Base-by-base conservation (phyloP, 2,888 invertebrate species). In the Hirtodrosophila duncani region DNA sequence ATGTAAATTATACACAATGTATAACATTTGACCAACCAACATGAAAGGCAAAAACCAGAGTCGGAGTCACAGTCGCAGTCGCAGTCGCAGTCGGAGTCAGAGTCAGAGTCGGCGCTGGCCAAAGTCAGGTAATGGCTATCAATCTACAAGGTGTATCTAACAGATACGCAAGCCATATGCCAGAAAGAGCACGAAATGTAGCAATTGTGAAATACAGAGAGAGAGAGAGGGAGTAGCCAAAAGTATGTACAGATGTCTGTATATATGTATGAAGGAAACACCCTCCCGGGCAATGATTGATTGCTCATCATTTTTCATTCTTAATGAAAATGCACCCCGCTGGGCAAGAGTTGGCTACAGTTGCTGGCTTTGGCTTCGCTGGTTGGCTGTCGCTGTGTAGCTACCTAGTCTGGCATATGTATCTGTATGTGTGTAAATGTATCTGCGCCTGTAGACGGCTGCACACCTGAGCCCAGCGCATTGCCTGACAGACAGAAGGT, bases 321-420 rank as follows among this genome's bases (percentile, higher is more conserved):
- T 87, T 87, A 87, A 87, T 87, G 86, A 87, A 87, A 87, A 86
- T 87, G 86, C 86, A 85, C 87, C 86, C 87, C 82, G 87, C 87
- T 86, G 86, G n/a, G 82, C 82, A 68, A 68, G 70, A 72, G 83
- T 64, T 81, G 70, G 68, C 58, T 56, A 26, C 17, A 26, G 27
- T 39, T 27, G 18, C 48, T 62, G 61, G 58, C 58, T 63, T 60
- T 50, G 45, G 60, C 34, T 42, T 38, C 17, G 10, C 43, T 63
- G 33, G 44, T 36, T 57, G 53, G 46, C 53, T 46, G 33, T 69
- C 48, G 49, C 42, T 44, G 59, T 23, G 13, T 27, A 55, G 21
- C 37, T 27, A 37, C 43, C 43, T 52, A 23, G 51, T 17, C 21
- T 26, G 27, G 29, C 21, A 39, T 65, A 46, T 58, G 39, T 29